Evolutionary conservation across 2,888 invertebrate species (phyloP).

Genomic region (Operophtera brumata): DNA sequence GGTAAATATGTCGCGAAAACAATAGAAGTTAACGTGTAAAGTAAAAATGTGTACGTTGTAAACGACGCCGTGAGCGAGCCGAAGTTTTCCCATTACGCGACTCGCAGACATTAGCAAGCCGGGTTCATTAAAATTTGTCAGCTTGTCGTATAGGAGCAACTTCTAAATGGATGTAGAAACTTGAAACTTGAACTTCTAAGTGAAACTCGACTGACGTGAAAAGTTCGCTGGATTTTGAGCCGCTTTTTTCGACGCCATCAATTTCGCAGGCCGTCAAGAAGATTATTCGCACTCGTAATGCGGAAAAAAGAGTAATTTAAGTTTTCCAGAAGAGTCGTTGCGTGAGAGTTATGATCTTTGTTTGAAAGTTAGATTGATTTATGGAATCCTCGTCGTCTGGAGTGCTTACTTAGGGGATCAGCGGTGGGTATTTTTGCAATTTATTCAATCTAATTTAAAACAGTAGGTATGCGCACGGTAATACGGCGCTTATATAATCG

Average conservation of each 20-base stretch:
- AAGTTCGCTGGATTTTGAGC: slow-evolving; percentile 71
- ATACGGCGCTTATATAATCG: too few relatives aligned
- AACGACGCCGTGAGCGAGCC: slow-evolving; percentile 27
- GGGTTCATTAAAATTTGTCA: slow-evolving; percentile 81
- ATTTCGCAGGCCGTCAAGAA: slow-evolving; percentile 79
- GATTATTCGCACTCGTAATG: slow-evolving; percentile 79
- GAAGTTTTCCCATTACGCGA: slow-evolving; percentile 77
- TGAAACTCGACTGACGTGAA: slow-evolving; percentile 79
- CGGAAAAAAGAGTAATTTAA: slow-evolving; percentile 80
- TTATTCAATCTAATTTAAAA: not conserved
- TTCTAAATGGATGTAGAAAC: slow-evolving; percentile 79
- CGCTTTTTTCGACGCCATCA: slow-evolving; percentile 75
- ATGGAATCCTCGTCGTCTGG: slow-evolving; percentile 59
- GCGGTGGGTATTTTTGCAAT: slow-evolving; percentile 3
- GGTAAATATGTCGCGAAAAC: slow-evolving; percentile 60
- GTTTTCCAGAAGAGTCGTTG: slow-evolving; percentile 74
- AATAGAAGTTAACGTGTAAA: slow-evolving; percentile 51
- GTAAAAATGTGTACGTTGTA: slow-evolving; percentile 47
- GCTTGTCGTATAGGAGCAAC: slow-evolving; percentile 74
- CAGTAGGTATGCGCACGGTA: too few relatives aligned
- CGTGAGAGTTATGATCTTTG: slow-evolving; percentile 77
- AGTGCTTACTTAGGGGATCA: slow-evolving; percentile 50
- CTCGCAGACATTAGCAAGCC: slow-evolving; percentile 76
- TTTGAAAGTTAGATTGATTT: slow-evolving; percentile 79
- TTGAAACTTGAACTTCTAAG: slow-evolving; percentile 58